These are phyloP conservation scores for Phymanthus crucifer DNA, from an alignment of 92 coral and sea anemone species.

Conservation along the genomic window DNA sequence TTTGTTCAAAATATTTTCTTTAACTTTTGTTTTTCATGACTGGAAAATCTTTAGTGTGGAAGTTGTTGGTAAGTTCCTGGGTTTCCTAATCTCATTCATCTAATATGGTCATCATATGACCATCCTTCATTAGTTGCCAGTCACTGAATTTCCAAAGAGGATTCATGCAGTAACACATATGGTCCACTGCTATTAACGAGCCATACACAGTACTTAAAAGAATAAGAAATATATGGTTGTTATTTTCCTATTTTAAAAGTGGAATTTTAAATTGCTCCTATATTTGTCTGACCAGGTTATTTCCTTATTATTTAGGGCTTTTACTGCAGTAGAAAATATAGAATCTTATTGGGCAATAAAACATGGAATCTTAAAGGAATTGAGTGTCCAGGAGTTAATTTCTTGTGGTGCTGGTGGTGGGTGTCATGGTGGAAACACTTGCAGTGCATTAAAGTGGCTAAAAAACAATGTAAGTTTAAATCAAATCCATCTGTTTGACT, in stretches of 20 bases:
- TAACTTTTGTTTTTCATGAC: background rate
- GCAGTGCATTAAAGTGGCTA: slow-evolving; percentile 71
- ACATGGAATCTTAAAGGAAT: slow-evolving; percentile 45
- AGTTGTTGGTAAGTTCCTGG: slow-evolving; percentile 81
- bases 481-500: too few relatives aligned
- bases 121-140: too few relatives aligned
- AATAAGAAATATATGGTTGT: too few relatives aligned
- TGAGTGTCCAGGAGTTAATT: slow-evolving; percentile 93
- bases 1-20: background rate
- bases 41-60: slow-evolving; percentile 64
- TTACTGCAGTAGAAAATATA: slow-evolving; percentile 78
- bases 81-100: background rate
- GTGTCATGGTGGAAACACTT: slow-evolving; percentile 81
- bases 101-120: too few relatives aligned
- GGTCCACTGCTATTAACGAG: too few relatives aligned
- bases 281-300: background rate
- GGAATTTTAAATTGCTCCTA: too few relatives aligned
- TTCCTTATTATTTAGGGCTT: slow-evolving; percentile 66
- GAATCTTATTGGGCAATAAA: slow-evolving; percentile 97
- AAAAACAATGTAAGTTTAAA: slow-evolving; percentile 36
- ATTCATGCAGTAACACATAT: too few relatives aligned
- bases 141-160: too few relatives aligned
- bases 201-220: too few relatives aligned
- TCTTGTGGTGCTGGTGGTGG: slow-evolving; percentile 78
- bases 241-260: too few relatives aligned